phyloP scores from a whole-genome alignment of 2,113 vertebrate genomes.

The Quiscalus mexicanus region DNA sequence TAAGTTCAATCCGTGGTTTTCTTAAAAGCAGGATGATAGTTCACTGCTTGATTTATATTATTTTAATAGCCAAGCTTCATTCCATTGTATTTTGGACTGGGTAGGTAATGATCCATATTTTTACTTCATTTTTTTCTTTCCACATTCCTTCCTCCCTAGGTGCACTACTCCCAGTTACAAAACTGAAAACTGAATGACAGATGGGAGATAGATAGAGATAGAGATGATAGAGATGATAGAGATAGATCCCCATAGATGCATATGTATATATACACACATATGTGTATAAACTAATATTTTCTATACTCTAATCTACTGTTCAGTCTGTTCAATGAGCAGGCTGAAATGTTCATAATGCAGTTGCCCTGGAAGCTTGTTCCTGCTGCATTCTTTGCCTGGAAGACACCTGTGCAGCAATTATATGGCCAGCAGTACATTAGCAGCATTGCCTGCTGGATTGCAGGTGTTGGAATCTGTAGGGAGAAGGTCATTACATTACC shows the following conservation, averaged over 20 bases:
- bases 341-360: background rate
- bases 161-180: background rate
- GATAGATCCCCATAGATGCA: background rate
- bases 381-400: background rate
- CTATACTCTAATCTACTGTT: background rate
- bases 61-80: background rate
- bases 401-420: constrained; percentile 53
- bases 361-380: constrained; percentile 10
- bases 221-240: background rate
- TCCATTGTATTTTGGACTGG: background rate
- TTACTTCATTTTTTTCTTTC: background rate
- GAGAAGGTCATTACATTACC: constrained; percentile 17
- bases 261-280: no score
- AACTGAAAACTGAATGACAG: background rate
- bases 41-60: background rate
- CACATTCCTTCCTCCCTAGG: background rate
- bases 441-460: background rate
- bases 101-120: background rate
- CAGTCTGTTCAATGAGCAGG: background rate
- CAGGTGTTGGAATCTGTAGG: constrained; percentile 1
- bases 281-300: background rate
- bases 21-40: background rate
- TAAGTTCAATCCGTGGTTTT: fast-evolving
- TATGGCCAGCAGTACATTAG: constrained; percentile 1
- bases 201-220: background rate